Evolutionary conservation across 2,797 vertebrate species (phyloP).

Genomic region (Rhinatrema bivittatum): DNA sequence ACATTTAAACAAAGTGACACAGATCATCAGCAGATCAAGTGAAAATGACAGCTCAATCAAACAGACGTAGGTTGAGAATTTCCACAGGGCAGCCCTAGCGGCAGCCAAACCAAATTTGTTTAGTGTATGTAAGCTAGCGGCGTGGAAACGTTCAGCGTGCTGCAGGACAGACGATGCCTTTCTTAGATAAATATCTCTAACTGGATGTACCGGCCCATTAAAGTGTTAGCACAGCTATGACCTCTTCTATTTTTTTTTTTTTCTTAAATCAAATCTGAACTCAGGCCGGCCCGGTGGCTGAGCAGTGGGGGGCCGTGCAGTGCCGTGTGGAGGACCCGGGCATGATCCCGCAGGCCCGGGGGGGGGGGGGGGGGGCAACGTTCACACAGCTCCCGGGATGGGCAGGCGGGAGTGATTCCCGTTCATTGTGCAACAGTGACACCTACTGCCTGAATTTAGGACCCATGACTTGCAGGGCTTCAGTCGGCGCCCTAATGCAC

Average conservation of each 20-base stretch:
- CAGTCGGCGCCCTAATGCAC: too few species aligned
- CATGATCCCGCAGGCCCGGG: too few species aligned
- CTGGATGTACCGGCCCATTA: conserved; percentile 45
- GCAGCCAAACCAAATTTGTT: conserved; percentile 71
- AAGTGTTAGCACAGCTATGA: conserved; percentile 46
- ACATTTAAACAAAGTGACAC: conserved; percentile 77
- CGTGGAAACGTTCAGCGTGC: conserved; percentile 57
- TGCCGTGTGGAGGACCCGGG: too few species aligned
- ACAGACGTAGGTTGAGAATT: conserved; percentile 71
- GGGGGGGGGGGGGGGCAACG: too few species aligned
- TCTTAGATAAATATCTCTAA: conserved; percentile 66
- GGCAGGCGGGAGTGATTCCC: too few species aligned
- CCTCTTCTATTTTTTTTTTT: conserved; percentile 36
- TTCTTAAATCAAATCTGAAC: conserved; percentile 48
- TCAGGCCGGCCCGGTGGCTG: conserved; percentile 23
- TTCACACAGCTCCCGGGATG: too few species aligned
- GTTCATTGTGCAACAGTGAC: too few species aligned
- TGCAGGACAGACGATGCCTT: conserved; percentile 65
- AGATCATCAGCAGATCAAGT: conserved; percentile 75
- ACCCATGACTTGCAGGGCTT: too few species aligned
- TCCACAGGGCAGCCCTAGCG: conserved; percentile 57
- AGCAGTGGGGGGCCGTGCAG: too few species aligned
- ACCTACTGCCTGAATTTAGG: too few species aligned
- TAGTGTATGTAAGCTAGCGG: conserved; percentile 66
- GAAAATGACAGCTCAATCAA: conserved; percentile 73